Base-by-base conservation (phyloP, 2,113 vertebrate species). In the Actenoides lindsayi region DNA sequence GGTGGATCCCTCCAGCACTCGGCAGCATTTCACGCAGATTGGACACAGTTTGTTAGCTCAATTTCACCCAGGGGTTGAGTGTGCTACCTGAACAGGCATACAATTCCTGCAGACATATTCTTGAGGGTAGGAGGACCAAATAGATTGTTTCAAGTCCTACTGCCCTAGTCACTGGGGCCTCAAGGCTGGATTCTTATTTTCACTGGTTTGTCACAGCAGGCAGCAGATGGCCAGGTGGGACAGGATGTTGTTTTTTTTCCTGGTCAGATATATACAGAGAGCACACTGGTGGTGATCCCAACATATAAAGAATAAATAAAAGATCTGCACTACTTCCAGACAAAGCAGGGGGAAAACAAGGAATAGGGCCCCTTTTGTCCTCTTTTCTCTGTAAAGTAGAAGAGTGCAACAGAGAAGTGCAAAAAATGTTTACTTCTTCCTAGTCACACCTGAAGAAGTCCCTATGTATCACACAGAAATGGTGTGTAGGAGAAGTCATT, bases 151-250 rank as follows among this genome's bases (percentile, higher is more conserved):
- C 37, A 41, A 46, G 35, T 84, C 69, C 31, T 73, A 35, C 35
- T 77, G 35, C 39, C 33, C 27, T 77, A 25, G 68, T 86, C 53
- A 18, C 21, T 79, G 57, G 9, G 42, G 9, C 57, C 35, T 83
- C 46, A 44, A 70, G 60, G 25, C 30, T 69, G 16, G 13, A 51
- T 67, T 73, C 35, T 63, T 92, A 10, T n/a, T 85, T 91, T 87
- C 54, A 19, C n/a, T 93, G 21, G 16, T 81, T 84, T 89, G 42
- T 85, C 82, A 70, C 51, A 71, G 65, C 50, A 78, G 35, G 81
- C 63, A 88, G 31, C 59, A 70, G 56, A 74, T 74, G 59, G 44
- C 33, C 46, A 53, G 76, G 46, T 76, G 68, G 39, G 92, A 77
- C 0, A 8, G 31, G 35, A 35, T 73, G 10, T 8, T 10, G n/a